Percentiles rank a stretch among this genome's conserved stretches.
These are phyloP conservation scores for Anguilla anguilla DNA, from an alignment of 2,797 vertebrate genomes.

Conservation along the genomic window DNA sequence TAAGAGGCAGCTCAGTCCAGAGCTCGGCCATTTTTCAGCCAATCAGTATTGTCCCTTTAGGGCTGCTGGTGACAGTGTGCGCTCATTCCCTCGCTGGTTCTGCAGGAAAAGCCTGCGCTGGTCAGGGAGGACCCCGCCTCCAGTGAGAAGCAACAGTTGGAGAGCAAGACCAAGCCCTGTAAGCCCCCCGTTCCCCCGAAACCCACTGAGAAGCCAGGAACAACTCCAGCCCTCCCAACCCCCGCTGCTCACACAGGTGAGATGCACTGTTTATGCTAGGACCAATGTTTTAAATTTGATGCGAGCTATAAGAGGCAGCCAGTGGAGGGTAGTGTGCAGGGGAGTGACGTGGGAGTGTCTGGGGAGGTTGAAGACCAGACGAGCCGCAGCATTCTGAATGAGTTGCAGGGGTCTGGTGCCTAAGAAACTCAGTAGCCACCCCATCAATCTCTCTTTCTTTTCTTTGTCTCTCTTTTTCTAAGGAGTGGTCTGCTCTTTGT, in stretches of 20 bases:
- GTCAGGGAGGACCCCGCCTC: not conserved
- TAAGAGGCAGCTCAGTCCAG: not conserved
- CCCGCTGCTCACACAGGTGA: conserved; percentile 41
- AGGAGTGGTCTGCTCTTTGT: conserved; percentile 59
- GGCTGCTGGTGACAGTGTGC: not conserved
- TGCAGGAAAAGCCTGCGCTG: conserved; percentile 34
- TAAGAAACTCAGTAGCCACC: no score
- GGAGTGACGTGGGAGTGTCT: no score
- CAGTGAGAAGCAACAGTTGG: conserved; percentile 1
- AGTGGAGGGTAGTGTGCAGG: no score
- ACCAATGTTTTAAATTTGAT: no score
- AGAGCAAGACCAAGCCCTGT: not conserved
- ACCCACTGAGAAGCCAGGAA: not conserved
- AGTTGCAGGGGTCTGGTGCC: no score
- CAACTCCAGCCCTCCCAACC: not conserved
- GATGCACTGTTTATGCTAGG: no score
- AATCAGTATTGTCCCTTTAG: not conserved
- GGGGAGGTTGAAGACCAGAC: no score
- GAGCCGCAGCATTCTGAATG: no score
- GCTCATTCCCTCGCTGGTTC: not conserved
- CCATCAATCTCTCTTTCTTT: no score
- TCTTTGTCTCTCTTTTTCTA: not conserved
- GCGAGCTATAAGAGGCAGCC: no score
- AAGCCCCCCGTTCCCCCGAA: conserved; percentile 23
- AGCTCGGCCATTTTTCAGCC: not conserved